These are phyloP conservation scores for Neodontobutis hainanensis DNA, from an alignment of 2,113 vertebrate genomes.

Conservation along the genomic window DNA sequence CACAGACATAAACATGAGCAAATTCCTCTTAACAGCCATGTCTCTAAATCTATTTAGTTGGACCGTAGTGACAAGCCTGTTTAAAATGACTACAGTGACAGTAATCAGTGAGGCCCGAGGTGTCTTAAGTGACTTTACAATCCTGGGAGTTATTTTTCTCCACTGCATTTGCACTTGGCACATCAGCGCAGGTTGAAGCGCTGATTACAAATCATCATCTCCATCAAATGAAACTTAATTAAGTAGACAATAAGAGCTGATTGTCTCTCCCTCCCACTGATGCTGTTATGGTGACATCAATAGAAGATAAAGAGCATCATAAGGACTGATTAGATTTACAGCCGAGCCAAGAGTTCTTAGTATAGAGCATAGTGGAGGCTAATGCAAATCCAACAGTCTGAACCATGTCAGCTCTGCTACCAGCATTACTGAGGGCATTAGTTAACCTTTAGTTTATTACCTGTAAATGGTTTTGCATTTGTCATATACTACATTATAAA, in stretches of 20 bases:
- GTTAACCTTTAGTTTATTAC: neutral
- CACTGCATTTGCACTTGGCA: constrained; percentile 23
- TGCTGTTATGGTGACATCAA: constrained; percentile 50
- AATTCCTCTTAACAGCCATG: neutral
- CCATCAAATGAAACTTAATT: constrained; percentile 64
- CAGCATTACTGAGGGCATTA: neutral
- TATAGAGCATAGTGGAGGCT: neutral
- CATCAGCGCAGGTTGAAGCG: constrained; percentile 24
- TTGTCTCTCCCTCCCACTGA: constrained; percentile 59
- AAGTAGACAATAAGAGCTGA: constrained; percentile 67
- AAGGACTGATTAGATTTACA: constrained; percentile 33
- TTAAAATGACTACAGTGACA: neutral
- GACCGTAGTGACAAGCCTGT: neutral
- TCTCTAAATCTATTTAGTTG: neutral
- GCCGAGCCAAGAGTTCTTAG: constrained; percentile 10
- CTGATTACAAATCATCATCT: constrained; percentile 62
- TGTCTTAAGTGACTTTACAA: constrained; percentile 9
- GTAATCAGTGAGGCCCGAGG: neutral
- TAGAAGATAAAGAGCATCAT: constrained; percentile 38
- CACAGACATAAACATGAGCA: neutral
- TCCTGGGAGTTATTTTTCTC: constrained; percentile 4
- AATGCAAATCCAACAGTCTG: constrained; percentile 20
- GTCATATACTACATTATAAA: no score
- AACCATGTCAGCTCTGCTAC: neutral
- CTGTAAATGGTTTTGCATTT: no score